Evolutionary conservation across 2,888 invertebrate species (phyloP).

Genomic region (Caradrina kadenii): DNA sequence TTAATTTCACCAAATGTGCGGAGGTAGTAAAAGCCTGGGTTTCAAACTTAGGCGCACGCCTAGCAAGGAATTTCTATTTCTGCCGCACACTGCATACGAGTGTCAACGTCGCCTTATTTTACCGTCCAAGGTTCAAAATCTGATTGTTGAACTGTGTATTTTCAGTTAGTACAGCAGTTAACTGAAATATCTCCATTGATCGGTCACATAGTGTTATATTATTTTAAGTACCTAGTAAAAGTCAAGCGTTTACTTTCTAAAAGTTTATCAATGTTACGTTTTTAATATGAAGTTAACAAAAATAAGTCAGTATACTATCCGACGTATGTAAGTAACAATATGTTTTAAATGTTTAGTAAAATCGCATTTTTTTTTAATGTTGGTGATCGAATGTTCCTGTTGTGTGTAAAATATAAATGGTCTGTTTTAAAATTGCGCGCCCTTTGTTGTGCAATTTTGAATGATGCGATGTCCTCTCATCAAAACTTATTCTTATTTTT

Average conservation of each 20-base stretch:
- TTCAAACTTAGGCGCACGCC: slow-evolving; percentile 3
- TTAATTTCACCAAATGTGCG: neutral
- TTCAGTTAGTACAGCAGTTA: slow-evolving; percentile 17
- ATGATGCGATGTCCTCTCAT: too few species aligned
- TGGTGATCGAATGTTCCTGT: neutral
- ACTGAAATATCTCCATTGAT: neutral
- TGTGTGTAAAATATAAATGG: neutral
- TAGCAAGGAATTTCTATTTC: slow-evolving; percentile 28
- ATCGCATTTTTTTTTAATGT: too few species aligned
- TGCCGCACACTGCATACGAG: slow-evolving; percentile 2
- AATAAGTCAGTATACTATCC: slow-evolving; percentile 6
- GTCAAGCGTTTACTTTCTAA: neutral
- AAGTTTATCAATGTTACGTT: neutral
- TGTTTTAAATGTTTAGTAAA: neutral
- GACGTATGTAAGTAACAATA: slow-evolving; percentile 43
- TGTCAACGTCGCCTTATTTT: slow-evolving; percentile 37
- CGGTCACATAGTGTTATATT: neutral
- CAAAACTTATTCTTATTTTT: too few species aligned
- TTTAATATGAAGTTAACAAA: slow-evolving; percentile 32
- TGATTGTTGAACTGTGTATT: slow-evolving; percentile 12
- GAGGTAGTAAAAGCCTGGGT: slow-evolving; percentile 28
- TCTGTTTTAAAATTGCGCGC: neutral
- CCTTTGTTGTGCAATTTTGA: neutral
- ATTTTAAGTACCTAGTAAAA: neutral
- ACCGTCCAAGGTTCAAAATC: slow-evolving; percentile 42